Evolutionary conservation across 2,797 vertebrate species (phyloP).

Genomic region (Margarornis squamiger): DNA sequence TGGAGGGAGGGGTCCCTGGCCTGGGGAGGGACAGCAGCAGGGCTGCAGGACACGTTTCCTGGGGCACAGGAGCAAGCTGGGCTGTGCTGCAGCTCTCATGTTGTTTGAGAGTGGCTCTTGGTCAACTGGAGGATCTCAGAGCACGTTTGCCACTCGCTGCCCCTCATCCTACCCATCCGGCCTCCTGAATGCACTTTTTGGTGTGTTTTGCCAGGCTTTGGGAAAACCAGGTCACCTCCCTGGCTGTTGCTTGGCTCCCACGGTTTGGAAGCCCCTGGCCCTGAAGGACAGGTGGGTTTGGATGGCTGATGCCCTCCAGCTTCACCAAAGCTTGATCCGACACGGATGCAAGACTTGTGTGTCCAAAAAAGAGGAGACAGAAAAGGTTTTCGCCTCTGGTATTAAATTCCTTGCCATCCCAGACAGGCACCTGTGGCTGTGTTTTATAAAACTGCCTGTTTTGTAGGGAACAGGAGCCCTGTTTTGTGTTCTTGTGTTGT

Average conservation of each 20-base stretch:
- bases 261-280: accelerated
- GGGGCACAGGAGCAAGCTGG: accelerated
- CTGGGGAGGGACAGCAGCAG: neutral
- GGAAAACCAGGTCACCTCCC: neutral
- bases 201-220: neutral
- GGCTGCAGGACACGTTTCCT: neutral
- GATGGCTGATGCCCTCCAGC: neutral
- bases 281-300: neutral
- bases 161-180: neutral
- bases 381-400: neutral
- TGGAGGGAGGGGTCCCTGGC: no score
- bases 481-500: neutral
- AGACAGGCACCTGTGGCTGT: neutral
- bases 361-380: neutral
- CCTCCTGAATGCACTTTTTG: neutral
- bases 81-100: neutral
- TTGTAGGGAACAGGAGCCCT: neutral
- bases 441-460: neutral
- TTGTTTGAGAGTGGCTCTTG: neutral
- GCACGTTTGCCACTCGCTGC: neutral
- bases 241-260: neutral
- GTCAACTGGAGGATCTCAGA: neutral
- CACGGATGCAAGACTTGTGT: accelerated
- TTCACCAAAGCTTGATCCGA: neutral
- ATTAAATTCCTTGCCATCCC: neutral